Evolutionary conservation across 2,797 vertebrate genomes (phyloP).

Genomic region (Taenioides sp.): DNA sequence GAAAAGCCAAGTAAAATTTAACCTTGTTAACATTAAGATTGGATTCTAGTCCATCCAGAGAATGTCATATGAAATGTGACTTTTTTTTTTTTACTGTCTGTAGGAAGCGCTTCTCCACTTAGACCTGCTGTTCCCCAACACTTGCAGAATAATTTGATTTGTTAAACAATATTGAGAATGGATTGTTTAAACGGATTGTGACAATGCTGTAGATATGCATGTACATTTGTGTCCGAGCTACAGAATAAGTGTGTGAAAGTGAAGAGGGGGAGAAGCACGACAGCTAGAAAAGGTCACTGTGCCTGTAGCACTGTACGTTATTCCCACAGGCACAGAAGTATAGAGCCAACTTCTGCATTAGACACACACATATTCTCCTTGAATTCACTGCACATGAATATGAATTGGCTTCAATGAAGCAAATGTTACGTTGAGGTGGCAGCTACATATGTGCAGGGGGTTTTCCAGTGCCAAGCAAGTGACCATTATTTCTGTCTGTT

Average conservation of each 20-base stretch:
- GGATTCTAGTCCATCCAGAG: slow-evolving; percentile 49
- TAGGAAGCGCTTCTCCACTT: slow-evolving; percentile 34
- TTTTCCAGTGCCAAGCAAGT: slow-evolving; percentile 48
- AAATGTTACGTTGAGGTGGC: slow-evolving; percentile 56
- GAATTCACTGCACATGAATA: slow-evolving; percentile 66
- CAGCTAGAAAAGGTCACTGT: slow-evolving; percentile 73
- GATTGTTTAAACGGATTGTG: slow-evolving; percentile 55
- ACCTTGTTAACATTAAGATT: slow-evolving; percentile 54
- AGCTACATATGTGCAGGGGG: slow-evolving; percentile 50
- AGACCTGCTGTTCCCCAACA: slow-evolving; percentile 46
- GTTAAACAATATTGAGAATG: slow-evolving; percentile 64
- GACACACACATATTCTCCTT: slow-evolving; percentile 57
- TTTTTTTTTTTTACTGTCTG: slow-evolving; percentile 60
- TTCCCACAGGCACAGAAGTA: slow-evolving; percentile 68
- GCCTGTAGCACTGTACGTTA: slow-evolving; percentile 71
- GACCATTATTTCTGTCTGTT: slow-evolving; percentile 36
- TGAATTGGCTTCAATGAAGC: slow-evolving; percentile 61
- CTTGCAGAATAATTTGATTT: slow-evolving; percentile 52
- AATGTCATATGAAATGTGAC: slow-evolving; percentile 50
- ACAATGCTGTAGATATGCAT: slow-evolving; percentile 49
- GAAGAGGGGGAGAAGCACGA: slow-evolving; percentile 45
- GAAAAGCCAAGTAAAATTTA: slow-evolving; percentile 54
- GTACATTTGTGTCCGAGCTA: slow-evolving; percentile 28
- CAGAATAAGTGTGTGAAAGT: slow-evolving; percentile 46
- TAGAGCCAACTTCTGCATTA: slow-evolving; percentile 65